These are phyloP conservation scores for Acanthosepion esculentum DNA, from an alignment of 2,888 invertebrate genomes.

Conservation along the genomic window DNA sequence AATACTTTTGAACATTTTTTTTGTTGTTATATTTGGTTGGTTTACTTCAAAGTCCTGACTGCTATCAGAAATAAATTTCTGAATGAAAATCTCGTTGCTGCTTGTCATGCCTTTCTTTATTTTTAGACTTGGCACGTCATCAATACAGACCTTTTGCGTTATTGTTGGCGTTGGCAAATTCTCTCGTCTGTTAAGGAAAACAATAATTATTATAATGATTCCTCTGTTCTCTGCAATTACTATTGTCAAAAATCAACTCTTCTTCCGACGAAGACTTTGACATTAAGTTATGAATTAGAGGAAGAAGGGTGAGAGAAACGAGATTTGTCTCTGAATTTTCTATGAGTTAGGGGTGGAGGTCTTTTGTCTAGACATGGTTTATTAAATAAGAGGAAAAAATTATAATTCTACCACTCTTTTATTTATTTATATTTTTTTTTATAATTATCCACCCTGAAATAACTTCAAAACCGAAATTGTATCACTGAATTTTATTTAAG, in stretches of 20 bases:
- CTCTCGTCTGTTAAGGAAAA: no score
- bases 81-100: background rate
- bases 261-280: background rate
- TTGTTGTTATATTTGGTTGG: no score
- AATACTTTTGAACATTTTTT: no score
- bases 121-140: background rate
- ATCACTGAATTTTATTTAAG: no score
- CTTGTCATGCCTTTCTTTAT: background rate
- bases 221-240: background rate
- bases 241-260: background rate
- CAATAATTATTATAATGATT: background rate
- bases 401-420: no score
- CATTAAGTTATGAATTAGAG: background rate
- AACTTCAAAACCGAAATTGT: no score
- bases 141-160: background rate
- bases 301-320: no score
- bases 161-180: background rate
- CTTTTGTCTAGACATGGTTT: background rate
- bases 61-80: background rate
- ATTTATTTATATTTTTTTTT: no score
- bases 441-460: no score
- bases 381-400: background rate
- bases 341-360: background rate
- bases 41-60: no score
- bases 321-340: background rate